A percentile compares a stretch with the other conserved stretches of the same genome.
Evolutionary conservation across 1,140 invertebrate genomes (phyloP).

Genomic region (Bombus superbus): DNA sequence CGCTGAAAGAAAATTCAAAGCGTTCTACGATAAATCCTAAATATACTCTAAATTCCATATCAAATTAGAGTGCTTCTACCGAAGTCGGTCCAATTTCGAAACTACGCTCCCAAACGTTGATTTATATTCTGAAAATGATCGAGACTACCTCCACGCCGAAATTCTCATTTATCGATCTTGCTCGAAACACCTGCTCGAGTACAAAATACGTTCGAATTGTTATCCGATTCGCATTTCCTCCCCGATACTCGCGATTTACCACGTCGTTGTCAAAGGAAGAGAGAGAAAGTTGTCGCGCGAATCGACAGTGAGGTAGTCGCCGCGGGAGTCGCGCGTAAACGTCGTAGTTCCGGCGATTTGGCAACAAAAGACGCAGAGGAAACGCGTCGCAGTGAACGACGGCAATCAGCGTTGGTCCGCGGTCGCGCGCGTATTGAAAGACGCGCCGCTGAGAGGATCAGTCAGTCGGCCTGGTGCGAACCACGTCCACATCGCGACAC

Average conservation of each 20-base stretch:
- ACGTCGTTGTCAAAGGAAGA: background rate
- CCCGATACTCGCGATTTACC: too few species aligned
- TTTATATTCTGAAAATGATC: background rate
- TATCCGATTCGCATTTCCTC: background rate
- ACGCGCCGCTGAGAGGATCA: conserved; percentile 79
- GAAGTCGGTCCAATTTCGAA: background rate
- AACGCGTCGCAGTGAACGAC: conserved; percentile 69
- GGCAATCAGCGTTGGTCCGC: conserved; percentile 74
- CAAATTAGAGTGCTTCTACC: background rate
- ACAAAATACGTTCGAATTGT: background rate
- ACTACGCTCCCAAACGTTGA: background rate
- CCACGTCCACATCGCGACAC: conserved; percentile 58
- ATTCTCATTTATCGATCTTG: too few species aligned
- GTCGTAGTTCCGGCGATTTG: conserved; percentile 8
- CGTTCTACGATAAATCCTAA: background rate
- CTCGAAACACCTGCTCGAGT: background rate
- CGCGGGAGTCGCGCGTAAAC: conserved; percentile 4
- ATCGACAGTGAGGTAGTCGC: conserved; percentile 1
- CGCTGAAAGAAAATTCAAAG: rapidly evolving
- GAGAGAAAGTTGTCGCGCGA: background rate
- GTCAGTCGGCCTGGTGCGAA: conserved; percentile 71
- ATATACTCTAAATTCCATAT: background rate
- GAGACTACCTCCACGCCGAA: too few species aligned
- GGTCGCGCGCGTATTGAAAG: conserved; percentile 69
- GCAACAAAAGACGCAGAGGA: conserved; percentile 64